Base-by-base conservation (phyloP, 1,140 invertebrate genomes). In the Anoplophora glabripennis region DNA sequence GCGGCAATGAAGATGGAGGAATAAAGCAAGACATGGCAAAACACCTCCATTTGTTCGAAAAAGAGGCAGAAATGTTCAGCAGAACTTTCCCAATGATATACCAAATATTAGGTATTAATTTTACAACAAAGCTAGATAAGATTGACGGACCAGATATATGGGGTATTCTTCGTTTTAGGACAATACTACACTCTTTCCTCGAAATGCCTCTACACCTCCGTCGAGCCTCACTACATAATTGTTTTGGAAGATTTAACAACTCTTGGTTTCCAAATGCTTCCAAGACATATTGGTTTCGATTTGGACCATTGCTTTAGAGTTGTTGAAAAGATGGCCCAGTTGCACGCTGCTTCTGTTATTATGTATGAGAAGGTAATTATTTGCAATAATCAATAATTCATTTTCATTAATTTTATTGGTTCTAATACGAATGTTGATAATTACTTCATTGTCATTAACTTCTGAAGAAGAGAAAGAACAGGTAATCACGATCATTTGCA, bases 331-430 rank as follows among this genome's bases (percentile, higher is more conserved):
- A 47, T 86, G 57, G 84, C 80, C 3, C 80, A 72, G 62, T 81
- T 84, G 69, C 84, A 86, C 62, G 84, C 82, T 3, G 69, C 77
- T 2, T 81, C 82, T 0, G 74, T 81, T 18, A 76, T 78, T 7
- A 57, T 83, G 54, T 77, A 76, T 51, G 76, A 80, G 66, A 78
- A 79, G 70, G 80, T 81, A 72, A n/a, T n/a, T n/a, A n/a, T n/a
- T n/a, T n/a, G n/a, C n/a, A n/a, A n/a, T n/a, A n/a, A n/a, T n/a
- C n/a, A n/a, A n/a, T n/a, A n/a, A n/a, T n/a, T n/a, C n/a, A n/a
- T n/a, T n/a, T n/a, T n/a, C n/a, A n/a, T n/a, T n/a, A n/a, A n/a
- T n/a, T n/a, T n/a, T n/a, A n/a, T n/a, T n/a, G n/a, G n/a, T n/a
- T n/a, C n/a, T n/a, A n/a, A n/a, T n/a, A n/a, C n/a, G n/a, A n/a